Base-by-base conservation (phyloP, 1,140 invertebrate species). In the Hylaeus anthracinus region DNA sequence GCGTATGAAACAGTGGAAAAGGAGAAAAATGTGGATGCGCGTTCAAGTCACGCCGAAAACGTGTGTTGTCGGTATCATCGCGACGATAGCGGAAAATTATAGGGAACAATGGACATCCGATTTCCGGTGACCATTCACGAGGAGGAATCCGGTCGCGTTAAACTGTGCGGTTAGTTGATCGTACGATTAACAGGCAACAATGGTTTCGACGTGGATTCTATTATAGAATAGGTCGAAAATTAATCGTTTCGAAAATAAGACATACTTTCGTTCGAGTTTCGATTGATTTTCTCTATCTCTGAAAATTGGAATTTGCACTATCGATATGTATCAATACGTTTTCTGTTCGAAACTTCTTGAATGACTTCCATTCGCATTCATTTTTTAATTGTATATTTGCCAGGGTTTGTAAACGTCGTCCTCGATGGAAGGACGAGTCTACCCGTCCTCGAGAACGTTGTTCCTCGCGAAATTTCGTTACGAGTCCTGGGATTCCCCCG, bases 51-150 rank as follows among this genome's bases (percentile, higher is more conserved):
- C 8, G 15, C 39, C 43, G 41, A 51, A 66, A 75, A 55, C 53
- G 14, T 37, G 61, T n/a, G 26, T n/a, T 48, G 66, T 6, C 41
- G 5, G 66, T 51, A 12, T 51, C 55, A 14, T 48, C 1, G 12
- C 15, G 1, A 8, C 26, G 15, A 37, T 69, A 14, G 55, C 4
- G 66, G 41, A 37, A 81, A 84, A 65, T 77, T 79, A 64, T 66
- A 6, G 60, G 9, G 80, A 55, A 84, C 83, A 84, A 84, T 82
- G 63, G 65, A 82, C 83, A 84, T 84, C 83, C 83, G 80, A 82
- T 82, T 84, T 84, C 83, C 83, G 45, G 41, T 9, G 39, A 39
- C 41, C 77, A 83, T 83, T 83, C 81, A 83, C 26, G n/a, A 37
- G 14, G 14, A 55, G 71, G 65, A 79, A 79, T 79, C 64, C 60